Conservation (phyloP, 2,113 vertebrate genomes). For the Ailuropoda melanoleuca region DNA sequence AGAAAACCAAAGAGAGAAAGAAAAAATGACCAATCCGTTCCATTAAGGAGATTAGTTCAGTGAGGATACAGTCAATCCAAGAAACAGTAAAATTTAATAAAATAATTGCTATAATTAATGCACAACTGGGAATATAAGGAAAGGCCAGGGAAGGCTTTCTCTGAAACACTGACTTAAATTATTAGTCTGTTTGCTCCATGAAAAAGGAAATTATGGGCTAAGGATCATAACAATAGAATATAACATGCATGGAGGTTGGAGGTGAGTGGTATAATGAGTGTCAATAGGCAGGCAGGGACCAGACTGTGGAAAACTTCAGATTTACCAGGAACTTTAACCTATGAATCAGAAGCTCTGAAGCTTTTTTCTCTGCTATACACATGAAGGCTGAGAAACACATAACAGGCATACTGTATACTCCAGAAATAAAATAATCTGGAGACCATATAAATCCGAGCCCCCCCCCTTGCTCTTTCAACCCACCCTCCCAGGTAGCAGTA, state of each 20-base stretch:
- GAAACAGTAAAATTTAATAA: neutral
- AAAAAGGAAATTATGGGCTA: slow-evolving; percentile 14
- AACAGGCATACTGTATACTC: neutral
- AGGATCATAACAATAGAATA: neutral
- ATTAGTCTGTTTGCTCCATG: neutral
- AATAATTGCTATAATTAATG: neutral
- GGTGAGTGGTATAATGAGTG: neutral
- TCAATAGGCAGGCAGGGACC: neutral
- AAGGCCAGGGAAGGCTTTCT: neutral
- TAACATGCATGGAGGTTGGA: neutral
- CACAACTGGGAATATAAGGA: neutral
- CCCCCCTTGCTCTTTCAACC: neutral
- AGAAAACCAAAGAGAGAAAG: neutral
- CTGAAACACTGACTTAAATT: slow-evolving; percentile 1
- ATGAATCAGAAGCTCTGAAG: neutral
- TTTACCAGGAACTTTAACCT: neutral
- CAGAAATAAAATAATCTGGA: neutral
- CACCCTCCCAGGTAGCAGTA: neutral
- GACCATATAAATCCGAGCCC: neutral
- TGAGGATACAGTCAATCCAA: neutral
- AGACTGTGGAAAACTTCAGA: neutral
- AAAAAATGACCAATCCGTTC: neutral
- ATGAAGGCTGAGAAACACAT: neutral
- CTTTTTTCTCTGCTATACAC: neutral
- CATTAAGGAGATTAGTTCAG: neutral